These are phyloP conservation scores for Anolis carolinensis DNA, from an alignment of 2,113 vertebrate species.

Conservation along the genomic window DNA sequence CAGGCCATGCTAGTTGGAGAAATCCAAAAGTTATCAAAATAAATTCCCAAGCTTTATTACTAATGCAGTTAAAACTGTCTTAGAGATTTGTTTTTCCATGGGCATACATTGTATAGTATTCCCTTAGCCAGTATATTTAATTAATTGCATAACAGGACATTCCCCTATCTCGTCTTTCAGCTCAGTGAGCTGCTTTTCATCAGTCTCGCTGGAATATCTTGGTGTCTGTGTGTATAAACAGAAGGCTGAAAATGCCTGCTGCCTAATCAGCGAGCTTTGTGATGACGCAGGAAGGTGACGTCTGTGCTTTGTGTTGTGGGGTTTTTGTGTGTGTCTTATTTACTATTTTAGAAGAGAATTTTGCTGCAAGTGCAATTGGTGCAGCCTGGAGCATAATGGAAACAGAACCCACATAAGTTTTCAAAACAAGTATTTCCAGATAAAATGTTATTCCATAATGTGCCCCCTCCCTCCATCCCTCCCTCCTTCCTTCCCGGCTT, in stretches of 20 bases:
- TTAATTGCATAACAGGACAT: neutral
- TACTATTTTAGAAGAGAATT: conserved; percentile 19
- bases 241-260: conserved; percentile 23
- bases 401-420: conserved; percentile 1
- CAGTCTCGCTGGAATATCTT: neutral
- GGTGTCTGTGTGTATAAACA: conserved; percentile 11
- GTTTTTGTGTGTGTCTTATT: neutral
- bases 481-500: neutral
- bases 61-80: neutral
- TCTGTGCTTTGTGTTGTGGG: conserved; percentile 1
- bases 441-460: conserved; percentile 3
- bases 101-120: neutral
- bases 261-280: conserved; percentile 12
- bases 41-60: neutral
- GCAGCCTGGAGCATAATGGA: neutral
- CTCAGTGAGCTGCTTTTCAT: conserved; percentile 15
- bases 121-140: neutral
- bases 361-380: neutral
- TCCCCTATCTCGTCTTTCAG: conserved; percentile 5
- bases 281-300: conserved; percentile 20
- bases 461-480: neutral
- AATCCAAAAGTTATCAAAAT: too few species aligned
- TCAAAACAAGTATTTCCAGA: conserved; percentile 6
- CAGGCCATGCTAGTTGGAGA: too few species aligned
- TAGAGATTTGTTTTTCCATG: neutral